A percentile compares a stretch with the other conserved stretches of the same genome.
Evolutionary conservation across 2,113 vertebrate genomes (phyloP).

Genomic region (Synchiropus splendidus): DNA sequence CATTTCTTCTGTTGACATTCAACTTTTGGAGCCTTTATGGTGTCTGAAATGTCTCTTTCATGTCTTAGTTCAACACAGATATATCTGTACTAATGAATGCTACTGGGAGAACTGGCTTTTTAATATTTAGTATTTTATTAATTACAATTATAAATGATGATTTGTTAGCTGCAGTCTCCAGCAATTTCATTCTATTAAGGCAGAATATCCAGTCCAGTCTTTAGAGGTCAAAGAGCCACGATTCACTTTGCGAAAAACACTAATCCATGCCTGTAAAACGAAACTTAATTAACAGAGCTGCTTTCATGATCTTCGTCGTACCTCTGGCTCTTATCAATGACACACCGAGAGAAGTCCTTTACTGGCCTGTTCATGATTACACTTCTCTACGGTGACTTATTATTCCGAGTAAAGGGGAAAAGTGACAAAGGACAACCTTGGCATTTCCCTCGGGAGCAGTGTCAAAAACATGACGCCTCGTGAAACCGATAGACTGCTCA

Average conservation of each 20-base stretch:
- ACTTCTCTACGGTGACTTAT: slow-evolving; percentile 29
- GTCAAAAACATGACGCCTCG: slow-evolving; percentile 34
- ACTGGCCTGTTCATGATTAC: slow-evolving; percentile 23
- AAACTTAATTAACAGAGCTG: slow-evolving; percentile 42
- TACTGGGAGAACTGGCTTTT: no score
- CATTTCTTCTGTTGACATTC: no score
- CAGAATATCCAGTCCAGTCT: no score
- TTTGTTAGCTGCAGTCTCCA: no score
- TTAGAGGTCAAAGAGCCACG: neutral
- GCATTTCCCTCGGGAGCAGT: slow-evolving; percentile 28
- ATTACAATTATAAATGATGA: no score
- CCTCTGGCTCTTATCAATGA: slow-evolving; percentile 34
- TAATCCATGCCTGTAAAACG: slow-evolving; percentile 4
- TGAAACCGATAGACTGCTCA: slow-evolving; percentile 18
- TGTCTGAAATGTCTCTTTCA: no score
- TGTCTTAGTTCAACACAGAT: no score
- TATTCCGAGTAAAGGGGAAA: slow-evolving; percentile 21
- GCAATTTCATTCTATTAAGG: no score
- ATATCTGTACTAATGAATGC: no score
- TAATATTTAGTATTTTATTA: no score
- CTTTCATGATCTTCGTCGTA: slow-evolving; percentile 20
- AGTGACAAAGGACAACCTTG: slow-evolving; percentile 32
- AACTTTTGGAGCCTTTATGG: no score
- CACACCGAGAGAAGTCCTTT: slow-evolving; percentile 28
- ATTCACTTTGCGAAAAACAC: no score